phyloP scores from a whole-genome alignment of 2,888 invertebrate genomes.

The Allolobophora icterica region DNA sequence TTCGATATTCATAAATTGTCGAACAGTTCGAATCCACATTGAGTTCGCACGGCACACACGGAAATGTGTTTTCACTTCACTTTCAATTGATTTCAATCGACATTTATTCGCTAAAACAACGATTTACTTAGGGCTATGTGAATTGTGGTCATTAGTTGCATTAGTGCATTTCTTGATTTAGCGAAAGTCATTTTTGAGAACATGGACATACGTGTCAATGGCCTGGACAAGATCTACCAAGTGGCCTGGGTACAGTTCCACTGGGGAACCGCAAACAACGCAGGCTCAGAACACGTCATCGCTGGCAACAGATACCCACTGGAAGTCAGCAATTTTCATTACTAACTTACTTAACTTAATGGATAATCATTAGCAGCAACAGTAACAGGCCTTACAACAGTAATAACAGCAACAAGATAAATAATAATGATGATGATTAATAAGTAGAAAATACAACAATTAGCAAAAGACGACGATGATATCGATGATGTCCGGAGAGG shows the following conservation, averaged over 20 bases:
- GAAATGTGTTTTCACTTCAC: no score
- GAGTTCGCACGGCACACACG: no score
- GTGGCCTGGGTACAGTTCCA: slow-evolving; percentile 30
- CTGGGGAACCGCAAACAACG: slow-evolving; percentile 23
- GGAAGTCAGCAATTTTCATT: slow-evolving; percentile 27
- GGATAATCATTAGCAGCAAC: not conserved
- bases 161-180: not conserved
- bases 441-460: not conserved
- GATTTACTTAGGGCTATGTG: no score
- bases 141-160: not conserved
- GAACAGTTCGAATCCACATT: no score
- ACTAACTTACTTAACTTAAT: no score
- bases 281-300: slow-evolving; percentile 31
- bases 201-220: not conserved
- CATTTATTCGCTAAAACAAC: no score
- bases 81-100: no score
- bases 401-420: not conserved
- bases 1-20: no score
- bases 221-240: slow-evolving; percentile 4
- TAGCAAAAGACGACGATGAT: not conserved
- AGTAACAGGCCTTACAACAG: not conserved
- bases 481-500: not conserved
- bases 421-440: not conserved
- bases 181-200: slow-evolving; percentile 23
- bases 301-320: slow-evolving; percentile 21